phyloP scores from a whole-genome alignment of 2,113 vertebrate species.

The Sula dactylatra region DNA sequence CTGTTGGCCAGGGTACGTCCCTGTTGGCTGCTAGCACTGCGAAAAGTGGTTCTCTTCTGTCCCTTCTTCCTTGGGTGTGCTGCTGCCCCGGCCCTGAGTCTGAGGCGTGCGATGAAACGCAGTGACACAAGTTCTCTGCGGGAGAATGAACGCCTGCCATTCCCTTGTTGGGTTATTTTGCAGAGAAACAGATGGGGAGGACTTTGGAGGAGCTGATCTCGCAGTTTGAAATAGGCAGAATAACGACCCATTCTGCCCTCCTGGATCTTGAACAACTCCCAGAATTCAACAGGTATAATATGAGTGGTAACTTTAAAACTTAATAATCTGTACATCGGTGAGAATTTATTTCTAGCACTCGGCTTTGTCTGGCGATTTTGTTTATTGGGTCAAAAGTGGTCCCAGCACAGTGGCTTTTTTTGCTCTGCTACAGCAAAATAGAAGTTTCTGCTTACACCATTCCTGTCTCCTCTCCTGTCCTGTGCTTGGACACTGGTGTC shows the following conservation, averaged over 20 bases:
- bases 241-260: slow-evolving; percentile 89
- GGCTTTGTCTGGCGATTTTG: background rate
- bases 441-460: background rate
- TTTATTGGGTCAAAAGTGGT: background rate
- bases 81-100: background rate
- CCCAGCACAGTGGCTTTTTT: background rate
- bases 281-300: slow-evolving; percentile 87
- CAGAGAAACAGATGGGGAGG: slow-evolving; percentile 87
- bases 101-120: fast-evolving
- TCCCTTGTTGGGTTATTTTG: background rate
- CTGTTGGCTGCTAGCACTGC: background rate
- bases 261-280: slow-evolving; percentile 88
- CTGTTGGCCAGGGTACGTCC: fast-evolving
- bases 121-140: fast-evolving
- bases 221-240: slow-evolving; percentile 84
- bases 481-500: background rate
- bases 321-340: background rate
- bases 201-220: slow-evolving; percentile 82
- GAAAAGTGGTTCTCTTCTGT: background rate
- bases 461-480: background rate
- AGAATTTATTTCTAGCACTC: background rate
- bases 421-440: fast-evolving
- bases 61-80: background rate
- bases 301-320: background rate
- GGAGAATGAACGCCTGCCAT: fast-evolving